Evolutionary conservation across 2,113 vertebrate genomes (phyloP), one percentile per base, ranked within the genome.

Genomic region (Trogon surrucura): DNA sequence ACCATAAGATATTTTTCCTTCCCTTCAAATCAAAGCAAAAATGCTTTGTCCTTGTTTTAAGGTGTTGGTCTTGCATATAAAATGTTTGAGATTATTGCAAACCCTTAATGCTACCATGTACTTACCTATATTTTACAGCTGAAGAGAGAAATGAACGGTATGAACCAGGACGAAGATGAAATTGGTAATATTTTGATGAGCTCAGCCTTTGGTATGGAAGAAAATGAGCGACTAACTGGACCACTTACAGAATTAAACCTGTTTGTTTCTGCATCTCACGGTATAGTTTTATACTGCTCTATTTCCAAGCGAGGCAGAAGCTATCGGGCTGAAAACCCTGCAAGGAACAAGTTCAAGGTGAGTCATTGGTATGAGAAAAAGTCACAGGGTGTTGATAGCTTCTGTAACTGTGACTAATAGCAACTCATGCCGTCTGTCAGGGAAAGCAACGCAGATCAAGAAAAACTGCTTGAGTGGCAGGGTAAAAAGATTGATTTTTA

Each of bases 311-410:
- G 2, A 60, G 30, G 64, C 54, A 58, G 72, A 70, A 82, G 19
- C 57, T 64, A 5, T 27, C 1, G 7, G 57, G 65, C 64, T 91
- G 91, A 74, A 92, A 94, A 83, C 8, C n/a, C 20, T 41, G n/a
- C 56, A n/a, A 75, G 80, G 73, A 56, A 83, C 34, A 78, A 6
- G 32, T 62, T 88, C 26, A 25, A 78, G 92, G 77, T 95, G 93
- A 91, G 93, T 92, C 60, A 78, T 16, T 51, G 34, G 7, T 20
- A 22, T 45, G 56, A 70, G 71, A 66, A 75, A 27, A 86, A 61
- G 45, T 38, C 38, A 10, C 4, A 45, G 72, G 44, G 67, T 47
- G 83, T 38, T 61, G 85, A 34, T 79, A 57, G 54, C 79, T 90
- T 67, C 41, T 74, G 26, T 75, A 41, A 73, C 19, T 21, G 1